A percentile compares a stretch with the other conserved stretches of the same genome.
Evolutionary conservation across 2,888 invertebrate genomes (phyloP).

Genomic region (Lithophane socia): DNA sequence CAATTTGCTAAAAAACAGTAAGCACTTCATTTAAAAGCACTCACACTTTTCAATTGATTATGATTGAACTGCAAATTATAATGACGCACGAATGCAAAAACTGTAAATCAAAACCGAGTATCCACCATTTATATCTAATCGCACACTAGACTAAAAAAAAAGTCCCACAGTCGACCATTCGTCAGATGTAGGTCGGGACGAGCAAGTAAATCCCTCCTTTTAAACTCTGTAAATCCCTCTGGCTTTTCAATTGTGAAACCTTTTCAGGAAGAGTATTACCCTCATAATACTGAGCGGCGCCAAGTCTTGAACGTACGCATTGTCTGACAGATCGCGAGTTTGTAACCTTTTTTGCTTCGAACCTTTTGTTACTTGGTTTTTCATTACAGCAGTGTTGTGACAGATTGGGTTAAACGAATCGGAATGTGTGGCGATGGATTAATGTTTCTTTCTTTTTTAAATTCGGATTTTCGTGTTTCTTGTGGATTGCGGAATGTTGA

Average conservation of each 20-base stretch:
- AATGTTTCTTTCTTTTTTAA: conserved; percentile 20
- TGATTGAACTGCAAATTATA: not conserved
- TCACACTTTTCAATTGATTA: not conserved
- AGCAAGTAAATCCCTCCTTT: conserved; percentile 70
- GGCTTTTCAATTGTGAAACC: conserved; percentile 72
- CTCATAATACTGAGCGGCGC: conserved; percentile 63
- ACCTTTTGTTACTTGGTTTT: conserved; percentile 56
- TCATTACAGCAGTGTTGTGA: conserved; percentile 51
- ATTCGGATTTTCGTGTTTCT: conserved; percentile 16
- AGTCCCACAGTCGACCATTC: conserved; percentile 51
- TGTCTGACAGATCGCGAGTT: conserved; percentile 59
- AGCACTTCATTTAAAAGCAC: not conserved
- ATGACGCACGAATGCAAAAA: not conserved
- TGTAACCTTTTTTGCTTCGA: conserved; percentile 46
- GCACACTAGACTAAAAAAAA: conserved; percentile 44
- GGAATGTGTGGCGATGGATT: conserved; percentile 47
- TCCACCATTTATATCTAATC: conserved; percentile 44
- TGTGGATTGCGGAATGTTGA: conserved; percentile 13
- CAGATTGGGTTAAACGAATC: conserved; percentile 59
- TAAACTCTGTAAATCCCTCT: conserved; percentile 72
- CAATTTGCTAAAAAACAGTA: not conserved
- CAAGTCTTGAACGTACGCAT: conserved; percentile 63
- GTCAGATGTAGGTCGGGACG: conserved; percentile 68
- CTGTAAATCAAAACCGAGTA: conserved; percentile 40
- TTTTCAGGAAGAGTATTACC: conserved; percentile 69